These are phyloP conservation scores for Masticophis lateralis DNA, from an alignment of 2,797 vertebrate species.

Conservation along the genomic window DNA sequence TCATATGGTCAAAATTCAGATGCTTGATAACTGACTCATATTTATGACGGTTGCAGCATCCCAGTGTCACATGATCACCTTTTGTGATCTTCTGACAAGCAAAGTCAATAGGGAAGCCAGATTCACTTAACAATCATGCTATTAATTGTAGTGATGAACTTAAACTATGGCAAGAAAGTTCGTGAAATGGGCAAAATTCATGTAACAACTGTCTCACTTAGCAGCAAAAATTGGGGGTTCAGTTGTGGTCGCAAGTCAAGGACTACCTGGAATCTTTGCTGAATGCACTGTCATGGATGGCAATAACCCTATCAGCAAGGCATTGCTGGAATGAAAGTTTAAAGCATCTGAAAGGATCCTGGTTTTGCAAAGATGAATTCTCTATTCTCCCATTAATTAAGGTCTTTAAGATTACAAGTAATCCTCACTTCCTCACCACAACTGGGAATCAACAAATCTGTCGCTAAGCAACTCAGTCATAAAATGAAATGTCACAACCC, in stretches of 20 bases:
- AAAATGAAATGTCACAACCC: background rate
- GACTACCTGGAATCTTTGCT: background rate
- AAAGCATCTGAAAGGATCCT: background rate
- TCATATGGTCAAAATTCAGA: background rate
- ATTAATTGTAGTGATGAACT: background rate
- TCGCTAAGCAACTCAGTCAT: background rate
- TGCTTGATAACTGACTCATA: background rate
- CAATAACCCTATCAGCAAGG: background rate
- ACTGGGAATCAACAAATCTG: background rate
- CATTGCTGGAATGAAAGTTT: background rate
- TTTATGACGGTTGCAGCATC: background rate
- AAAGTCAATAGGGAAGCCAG: background rate
- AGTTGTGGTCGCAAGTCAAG: background rate
- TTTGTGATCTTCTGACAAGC: background rate
- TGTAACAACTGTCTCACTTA: background rate
- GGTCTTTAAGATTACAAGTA: background rate
- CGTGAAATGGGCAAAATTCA: background rate
- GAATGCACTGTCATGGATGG: background rate
- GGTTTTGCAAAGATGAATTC: background rate
- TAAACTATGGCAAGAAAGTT: background rate
- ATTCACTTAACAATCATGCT: background rate
- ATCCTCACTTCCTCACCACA: background rate
- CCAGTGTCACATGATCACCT: background rate
- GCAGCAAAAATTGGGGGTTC: background rate
- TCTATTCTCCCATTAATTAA: background rate